phyloP scores from a whole-genome alignment of 92 coral and sea anemone genomes.

The Siderastrea siderea region DNA sequence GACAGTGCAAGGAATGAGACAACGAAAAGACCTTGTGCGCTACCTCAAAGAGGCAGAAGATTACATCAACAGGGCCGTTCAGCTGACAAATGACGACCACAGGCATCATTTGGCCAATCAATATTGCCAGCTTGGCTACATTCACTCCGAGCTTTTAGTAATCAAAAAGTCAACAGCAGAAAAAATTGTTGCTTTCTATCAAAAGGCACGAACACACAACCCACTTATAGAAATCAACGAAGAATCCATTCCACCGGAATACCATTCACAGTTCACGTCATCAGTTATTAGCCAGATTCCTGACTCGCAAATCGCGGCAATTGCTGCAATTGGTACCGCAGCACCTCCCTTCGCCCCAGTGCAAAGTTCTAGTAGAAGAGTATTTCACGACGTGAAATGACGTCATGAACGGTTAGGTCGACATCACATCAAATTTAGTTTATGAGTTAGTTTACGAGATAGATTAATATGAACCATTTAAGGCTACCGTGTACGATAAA shows the following conservation, averaged over 20 bases:
- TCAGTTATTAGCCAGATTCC: background rate
- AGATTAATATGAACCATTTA: no score
- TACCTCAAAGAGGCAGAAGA: slow-evolving; percentile 71
- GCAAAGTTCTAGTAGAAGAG: no score
- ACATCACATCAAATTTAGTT: no score
- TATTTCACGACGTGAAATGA: no score
- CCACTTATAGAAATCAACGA: slow-evolving; percentile 65
- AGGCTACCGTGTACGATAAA: no score
- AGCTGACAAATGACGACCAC: slow-evolving; percentile 59
- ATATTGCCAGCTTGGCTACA: slow-evolving; percentile 75
- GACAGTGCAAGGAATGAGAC: background rate
- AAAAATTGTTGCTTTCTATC: slow-evolving; percentile 39
- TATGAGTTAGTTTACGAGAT: no score
- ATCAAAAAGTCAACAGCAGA: slow-evolving; percentile 60
- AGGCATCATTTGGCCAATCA: slow-evolving; percentile 59
- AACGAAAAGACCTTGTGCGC: slow-evolving; percentile 19
- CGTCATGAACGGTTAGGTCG: no score
- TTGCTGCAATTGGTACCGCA: no score
- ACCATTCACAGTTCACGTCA: slow-evolving; percentile 14
- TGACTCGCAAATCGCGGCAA: no score
- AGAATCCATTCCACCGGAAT: slow-evolving; percentile 39
- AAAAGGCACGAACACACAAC: slow-evolving; percentile 64
- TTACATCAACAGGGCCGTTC: slow-evolving; percentile 59
- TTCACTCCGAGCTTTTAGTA: slow-evolving; percentile 34
- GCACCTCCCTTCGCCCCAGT: no score